Percentiles rank a stretch among this genome's conserved stretches.
These are phyloP conservation scores for Beaufortia kweichowensis DNA, from an alignment of 2,113 vertebrate species.

Conservation along the genomic window DNA sequence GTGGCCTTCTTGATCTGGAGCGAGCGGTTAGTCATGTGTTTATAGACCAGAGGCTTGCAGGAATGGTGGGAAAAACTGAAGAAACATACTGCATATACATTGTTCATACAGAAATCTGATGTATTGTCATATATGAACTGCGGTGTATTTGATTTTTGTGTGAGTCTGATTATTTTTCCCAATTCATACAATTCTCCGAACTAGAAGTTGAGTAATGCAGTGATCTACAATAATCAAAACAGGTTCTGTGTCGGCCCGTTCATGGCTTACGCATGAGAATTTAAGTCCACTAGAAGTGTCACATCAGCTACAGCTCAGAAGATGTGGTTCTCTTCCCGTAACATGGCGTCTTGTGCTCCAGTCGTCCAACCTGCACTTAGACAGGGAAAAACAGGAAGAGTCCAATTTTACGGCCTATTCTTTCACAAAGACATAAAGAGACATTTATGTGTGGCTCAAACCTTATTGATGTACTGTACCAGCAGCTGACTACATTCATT, in stretches of 20 bases:
- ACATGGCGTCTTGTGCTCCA: slow-evolving; percentile 51
- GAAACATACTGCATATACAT: too few relatives aligned
- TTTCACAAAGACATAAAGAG: slow-evolving; percentile 71
- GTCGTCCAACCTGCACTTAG: slow-evolving; percentile 66
- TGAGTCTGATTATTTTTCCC: too few relatives aligned
- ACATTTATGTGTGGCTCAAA: slow-evolving; percentile 66
- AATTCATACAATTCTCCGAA: too few relatives aligned
- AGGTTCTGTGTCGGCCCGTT: too few relatives aligned
- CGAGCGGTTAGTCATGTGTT: not conserved
- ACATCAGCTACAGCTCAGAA: slow-evolving; percentile 43
- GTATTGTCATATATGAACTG: too few relatives aligned
- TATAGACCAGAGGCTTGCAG: too few relatives aligned
- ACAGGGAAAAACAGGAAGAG: slow-evolving; percentile 73
- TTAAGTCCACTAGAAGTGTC: slow-evolving; percentile 55
- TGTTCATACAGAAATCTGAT: too few relatives aligned
- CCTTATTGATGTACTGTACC: slow-evolving; percentile 67
- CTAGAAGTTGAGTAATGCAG: too few relatives aligned
- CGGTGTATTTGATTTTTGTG: too few relatives aligned
- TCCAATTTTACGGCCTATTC: slow-evolving; percentile 69
- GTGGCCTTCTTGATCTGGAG: slow-evolving; percentile 6
- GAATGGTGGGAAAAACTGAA: too few relatives aligned
- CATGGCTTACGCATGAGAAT: slow-evolving; percentile 52
- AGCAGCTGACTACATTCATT: slow-evolving; percentile 59
- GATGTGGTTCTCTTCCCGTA: slow-evolving; percentile 54
- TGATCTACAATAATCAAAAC: too few relatives aligned